phyloP scores from a whole-genome alignment of 2,797 vertebrate genomes.

The Peromyscus melanophrys region DNA sequence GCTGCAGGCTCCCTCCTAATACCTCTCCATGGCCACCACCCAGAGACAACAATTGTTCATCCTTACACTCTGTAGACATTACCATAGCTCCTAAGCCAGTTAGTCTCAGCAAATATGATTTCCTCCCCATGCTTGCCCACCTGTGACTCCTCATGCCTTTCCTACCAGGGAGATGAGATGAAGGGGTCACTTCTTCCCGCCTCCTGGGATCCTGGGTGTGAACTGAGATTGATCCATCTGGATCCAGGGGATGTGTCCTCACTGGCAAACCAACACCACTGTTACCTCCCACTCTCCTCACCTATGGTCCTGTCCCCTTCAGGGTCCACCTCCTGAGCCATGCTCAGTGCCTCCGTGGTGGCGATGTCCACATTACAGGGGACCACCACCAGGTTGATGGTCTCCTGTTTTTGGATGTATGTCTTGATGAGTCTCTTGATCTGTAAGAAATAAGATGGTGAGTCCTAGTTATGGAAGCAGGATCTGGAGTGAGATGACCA shows the following conservation, averaged over 20 bases:
- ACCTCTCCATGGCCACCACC: not conserved
- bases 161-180: not conserved
- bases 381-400: slow-evolving; percentile 95
- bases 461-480: not conserved
- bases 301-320: slow-evolving; percentile 95
- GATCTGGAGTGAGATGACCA: not conserved
- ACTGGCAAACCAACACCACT: not conserved
- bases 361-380: slow-evolving; percentile 96
- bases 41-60: fast-evolving
- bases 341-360: slow-evolving; percentile 95
- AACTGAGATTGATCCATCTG: not conserved
- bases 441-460: slow-evolving; percentile 84
- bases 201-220: not conserved
- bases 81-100: fast-evolving
- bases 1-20: too few species aligned
- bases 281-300: slow-evolving; percentile 73
- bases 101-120: not conserved
- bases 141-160: not conserved
- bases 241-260: not conserved
- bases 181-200: not conserved
- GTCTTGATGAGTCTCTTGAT: slow-evolving; percentile 92
- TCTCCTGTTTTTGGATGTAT: slow-evolving; percentile 93
- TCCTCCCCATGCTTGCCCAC: not conserved
- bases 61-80: too few species aligned
- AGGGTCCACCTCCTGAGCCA: slow-evolving; percentile 94